These are phyloP conservation scores for Falcunculus frontatus DNA, from an alignment of 2,113 vertebrate genomes.

Conservation along the genomic window DNA sequence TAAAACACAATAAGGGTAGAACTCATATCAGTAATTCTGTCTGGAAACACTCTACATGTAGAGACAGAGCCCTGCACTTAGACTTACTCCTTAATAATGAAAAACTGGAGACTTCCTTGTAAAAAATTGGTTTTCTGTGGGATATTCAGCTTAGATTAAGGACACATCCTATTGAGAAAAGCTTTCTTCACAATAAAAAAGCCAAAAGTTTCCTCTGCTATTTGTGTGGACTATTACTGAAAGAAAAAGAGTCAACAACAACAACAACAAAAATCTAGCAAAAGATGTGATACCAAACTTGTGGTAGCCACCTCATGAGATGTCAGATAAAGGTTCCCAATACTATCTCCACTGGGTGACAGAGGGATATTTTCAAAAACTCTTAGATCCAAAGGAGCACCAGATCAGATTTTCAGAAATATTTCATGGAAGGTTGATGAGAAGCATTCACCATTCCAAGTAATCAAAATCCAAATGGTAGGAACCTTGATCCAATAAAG, in stretches of 20 bases:
- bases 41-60: background rate
- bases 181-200: background rate
- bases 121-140: background rate
- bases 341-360: background rate
- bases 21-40: background rate
- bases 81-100: background rate
- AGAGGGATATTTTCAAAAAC: background rate
- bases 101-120: background rate
- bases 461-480: background rate
- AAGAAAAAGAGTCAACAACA: background rate
- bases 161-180: background rate
- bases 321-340: background rate
- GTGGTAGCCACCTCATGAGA: background rate
- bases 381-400: background rate
- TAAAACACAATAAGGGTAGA: background rate
- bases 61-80: background rate
- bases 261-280: background rate
- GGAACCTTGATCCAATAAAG: background rate
- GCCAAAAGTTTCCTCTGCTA: background rate
- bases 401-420: background rate
- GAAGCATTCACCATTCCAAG: background rate
- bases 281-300: background rate
- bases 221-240: background rate
- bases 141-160: background rate
- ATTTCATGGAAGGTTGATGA: background rate